phyloP scores from a whole-genome alignment of 2,797 vertebrate species.

The Myiotriccus ornatus region DNA sequence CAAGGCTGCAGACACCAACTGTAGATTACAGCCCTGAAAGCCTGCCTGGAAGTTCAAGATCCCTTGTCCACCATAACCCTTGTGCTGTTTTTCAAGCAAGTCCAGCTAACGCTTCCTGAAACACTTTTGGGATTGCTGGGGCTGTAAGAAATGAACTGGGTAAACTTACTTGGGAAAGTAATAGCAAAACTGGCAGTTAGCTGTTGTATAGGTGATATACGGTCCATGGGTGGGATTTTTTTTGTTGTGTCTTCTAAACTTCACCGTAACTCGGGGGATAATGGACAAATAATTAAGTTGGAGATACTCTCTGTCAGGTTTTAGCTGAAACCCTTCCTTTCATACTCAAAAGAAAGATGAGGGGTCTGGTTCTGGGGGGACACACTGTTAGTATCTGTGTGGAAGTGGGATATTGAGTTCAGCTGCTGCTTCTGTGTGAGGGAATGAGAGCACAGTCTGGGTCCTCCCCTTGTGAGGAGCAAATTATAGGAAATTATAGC shows the following conservation, averaged over 20 bases:
- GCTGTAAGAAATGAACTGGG: neutral
- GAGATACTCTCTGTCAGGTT: neutral
- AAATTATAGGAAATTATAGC: neutral
- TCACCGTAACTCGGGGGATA: neutral
- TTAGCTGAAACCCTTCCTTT: neutral
- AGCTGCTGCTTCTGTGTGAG: neutral
- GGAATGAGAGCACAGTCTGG: neutral
- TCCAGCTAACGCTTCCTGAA: neutral
- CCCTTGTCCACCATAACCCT: neutral
- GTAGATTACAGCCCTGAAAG: neutral
- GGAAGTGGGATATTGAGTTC: neutral
- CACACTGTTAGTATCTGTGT: neutral
- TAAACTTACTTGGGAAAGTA: neutral
- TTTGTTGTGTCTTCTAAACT: neutral
- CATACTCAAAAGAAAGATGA: neutral
- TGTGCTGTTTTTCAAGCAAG: neutral
- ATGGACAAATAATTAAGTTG: neutral
- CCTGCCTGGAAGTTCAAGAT: conserved; percentile 10
- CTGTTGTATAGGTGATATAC: neutral
- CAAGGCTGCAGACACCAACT: neutral
- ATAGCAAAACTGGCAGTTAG: neutral
- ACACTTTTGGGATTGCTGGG: neutral
- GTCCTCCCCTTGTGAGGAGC: neutral
- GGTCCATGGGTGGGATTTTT: neutral
- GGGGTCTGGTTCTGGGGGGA: neutral